Base-by-base conservation (phyloP, 2,888 invertebrate genomes). In the Metacarcinus magister region DNA sequence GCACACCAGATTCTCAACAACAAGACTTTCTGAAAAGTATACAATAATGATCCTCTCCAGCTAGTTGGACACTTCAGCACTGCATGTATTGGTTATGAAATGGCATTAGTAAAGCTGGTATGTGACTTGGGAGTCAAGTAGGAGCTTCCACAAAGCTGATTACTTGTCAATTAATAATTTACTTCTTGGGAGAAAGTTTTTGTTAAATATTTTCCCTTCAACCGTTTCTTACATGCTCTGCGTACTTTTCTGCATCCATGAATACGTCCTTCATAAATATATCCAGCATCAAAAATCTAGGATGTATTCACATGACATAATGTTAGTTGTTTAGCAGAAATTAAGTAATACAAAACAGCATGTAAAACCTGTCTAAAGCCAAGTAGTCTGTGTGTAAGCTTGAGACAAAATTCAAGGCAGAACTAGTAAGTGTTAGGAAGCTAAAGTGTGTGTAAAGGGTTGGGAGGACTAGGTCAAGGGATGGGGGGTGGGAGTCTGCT, bases 61-160 rank as follows among this genome's bases (percentile, higher is more conserved):
- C 87, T 87, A 87, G 87, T 39, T 87, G 87, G 75, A 87, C 32
- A 87, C 87, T 87, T 87, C 87, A 87, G 87, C 87, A 87, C 32
- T 39, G 87, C 87, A 87, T 87, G 87, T 87, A 39, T 87, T 87
- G 75, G 54, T 82, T 93, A 93, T 46, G n/a, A 93, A 93, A 43
- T 28, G 44, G 82, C 48, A 93, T 93, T 93, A 93, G 93, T 93
- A 28, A 93, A 93, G 93, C 93, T 75, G 75, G 82, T n/a, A 75
- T 82, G 93, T 82, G 32, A 46, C 46, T 82, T 67, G n/a, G n/a
- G 23, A 67, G 19, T 39, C 39, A 16, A 93, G 43, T 4, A 23
- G 19, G 16, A 93, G 93, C 60, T 44, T 75, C 28, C 60, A 44
- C 13, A 75, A 82, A n/a, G 44, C 93, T 67, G 43, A 28, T 93